Evolutionary conservation across 2,113 vertebrate species (phyloP).

Genomic region (Mellivora capensis): DNA sequence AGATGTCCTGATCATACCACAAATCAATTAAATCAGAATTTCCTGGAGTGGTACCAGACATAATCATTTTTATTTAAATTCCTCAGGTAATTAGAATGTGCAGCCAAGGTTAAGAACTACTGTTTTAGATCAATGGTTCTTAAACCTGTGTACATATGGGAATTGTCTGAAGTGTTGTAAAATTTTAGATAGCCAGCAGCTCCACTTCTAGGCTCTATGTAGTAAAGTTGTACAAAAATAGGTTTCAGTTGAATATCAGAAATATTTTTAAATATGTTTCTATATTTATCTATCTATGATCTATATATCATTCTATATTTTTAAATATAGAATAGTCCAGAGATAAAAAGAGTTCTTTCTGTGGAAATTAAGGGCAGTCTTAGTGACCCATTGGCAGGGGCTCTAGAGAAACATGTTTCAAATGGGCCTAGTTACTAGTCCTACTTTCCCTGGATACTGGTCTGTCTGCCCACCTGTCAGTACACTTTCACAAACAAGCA

Average conservation of each 20-base stretch:
- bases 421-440: background rate
- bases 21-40: conserved; percentile 12
- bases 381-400: background rate
- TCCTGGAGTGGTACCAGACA: background rate
- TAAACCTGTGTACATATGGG: background rate
- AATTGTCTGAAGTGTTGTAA: background rate
- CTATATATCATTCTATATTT: no score
- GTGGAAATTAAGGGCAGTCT: background rate
- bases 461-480: background rate
- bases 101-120: background rate
- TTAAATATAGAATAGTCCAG: background rate
- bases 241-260: background rate
- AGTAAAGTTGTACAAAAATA: background rate
- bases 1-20: background rate
- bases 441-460: background rate
- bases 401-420: background rate
- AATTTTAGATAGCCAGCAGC: background rate
- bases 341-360: background rate
- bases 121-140: background rate
- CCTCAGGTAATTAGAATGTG: background rate
- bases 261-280: background rate
- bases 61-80: background rate
- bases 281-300: no score
- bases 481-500: background rate
- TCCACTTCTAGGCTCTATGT: background rate